Conservation (phyloP, 2,797 vertebrate species). For the Hippoglossus hippoglossus region DNA sequence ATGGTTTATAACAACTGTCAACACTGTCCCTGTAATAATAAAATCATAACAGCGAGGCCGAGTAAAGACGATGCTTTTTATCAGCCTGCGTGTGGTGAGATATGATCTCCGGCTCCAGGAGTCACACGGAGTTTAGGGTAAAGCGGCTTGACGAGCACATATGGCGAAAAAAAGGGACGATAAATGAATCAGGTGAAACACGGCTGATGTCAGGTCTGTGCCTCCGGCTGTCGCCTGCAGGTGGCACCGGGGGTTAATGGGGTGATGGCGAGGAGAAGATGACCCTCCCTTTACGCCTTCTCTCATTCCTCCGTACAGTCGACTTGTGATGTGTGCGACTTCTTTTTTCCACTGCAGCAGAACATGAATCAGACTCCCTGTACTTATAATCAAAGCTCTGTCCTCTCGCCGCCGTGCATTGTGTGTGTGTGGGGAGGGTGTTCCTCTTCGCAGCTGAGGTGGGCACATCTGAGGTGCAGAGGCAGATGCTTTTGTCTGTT, state of each 20-base stretch:
- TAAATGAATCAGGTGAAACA: constrained; percentile 65
- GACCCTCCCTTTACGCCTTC: constrained; percentile 39
- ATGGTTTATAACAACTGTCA: not conserved
- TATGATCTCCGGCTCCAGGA: constrained; percentile 46
- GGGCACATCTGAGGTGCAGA: constrained; percentile 52
- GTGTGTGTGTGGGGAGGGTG: constrained; percentile 53
- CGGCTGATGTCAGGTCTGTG: constrained; percentile 54
- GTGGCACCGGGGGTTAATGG: constrained; percentile 63
- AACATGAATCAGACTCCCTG: constrained; percentile 55
- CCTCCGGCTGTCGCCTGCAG: constrained; percentile 67
- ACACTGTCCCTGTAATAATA: not conserved
- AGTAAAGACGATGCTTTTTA: constrained; percentile 38
- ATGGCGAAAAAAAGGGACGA: constrained; percentile 50
- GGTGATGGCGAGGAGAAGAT: constrained; percentile 49
- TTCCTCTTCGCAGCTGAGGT: constrained; percentile 61
- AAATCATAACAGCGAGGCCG: not conserved
- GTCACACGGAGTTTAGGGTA: constrained; percentile 46
- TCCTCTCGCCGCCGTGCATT: constrained; percentile 48
- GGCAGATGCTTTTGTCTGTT: constrained; percentile 66
- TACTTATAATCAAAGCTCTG: constrained; percentile 58
- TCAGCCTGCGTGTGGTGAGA: constrained; percentile 43
- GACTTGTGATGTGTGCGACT: constrained; percentile 35
- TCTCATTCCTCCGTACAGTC: constrained; percentile 34
- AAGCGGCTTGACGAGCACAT: constrained; percentile 56
- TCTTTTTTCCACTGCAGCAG: constrained; percentile 33